phyloP scores from a whole-genome alignment of 2,797 vertebrate species.

The Mormyrus proboscirostris region DNA sequence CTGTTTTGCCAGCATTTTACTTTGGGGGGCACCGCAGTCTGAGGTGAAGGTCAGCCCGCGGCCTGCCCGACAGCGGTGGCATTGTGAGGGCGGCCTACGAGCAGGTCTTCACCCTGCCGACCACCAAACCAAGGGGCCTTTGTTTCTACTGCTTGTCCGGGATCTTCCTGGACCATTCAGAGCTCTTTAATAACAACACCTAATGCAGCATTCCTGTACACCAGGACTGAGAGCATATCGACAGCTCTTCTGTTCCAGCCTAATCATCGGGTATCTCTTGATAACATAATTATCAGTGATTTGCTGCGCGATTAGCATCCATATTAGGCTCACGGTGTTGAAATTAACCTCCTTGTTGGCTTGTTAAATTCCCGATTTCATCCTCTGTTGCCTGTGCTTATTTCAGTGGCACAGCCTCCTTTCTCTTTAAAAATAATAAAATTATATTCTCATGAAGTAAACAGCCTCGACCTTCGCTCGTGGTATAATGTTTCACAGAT shows the following conservation, averaged over 20 bases:
- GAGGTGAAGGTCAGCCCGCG: not conserved
- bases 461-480: not conserved
- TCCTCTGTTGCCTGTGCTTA: not conserved
- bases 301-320: slow-evolving; percentile 17
- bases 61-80: not conserved
- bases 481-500: not conserved
- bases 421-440: not conserved
- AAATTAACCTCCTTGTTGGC: slow-evolving; percentile 14
- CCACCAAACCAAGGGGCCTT: not conserved
- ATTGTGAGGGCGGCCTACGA: not conserved
- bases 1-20: slow-evolving; percentile 13
- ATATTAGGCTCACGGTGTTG: not conserved
- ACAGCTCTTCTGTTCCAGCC: not conserved
- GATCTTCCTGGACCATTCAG: not conserved
- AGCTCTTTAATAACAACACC: not conserved
- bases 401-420: not conserved
- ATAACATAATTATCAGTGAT: not conserved
- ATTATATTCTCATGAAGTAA: not conserved
- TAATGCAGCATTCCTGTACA: not conserved
- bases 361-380: slow-evolving; percentile 23
- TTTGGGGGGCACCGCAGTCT: not conserved
- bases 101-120: not conserved
- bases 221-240: not conserved
- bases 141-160: not conserved
- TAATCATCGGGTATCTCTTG: not conserved